Evolutionary conservation across 1,140 invertebrate species (phyloP), one percentile per base, ranked within the genome.

Genomic region (Drosophila truncata): DNA sequence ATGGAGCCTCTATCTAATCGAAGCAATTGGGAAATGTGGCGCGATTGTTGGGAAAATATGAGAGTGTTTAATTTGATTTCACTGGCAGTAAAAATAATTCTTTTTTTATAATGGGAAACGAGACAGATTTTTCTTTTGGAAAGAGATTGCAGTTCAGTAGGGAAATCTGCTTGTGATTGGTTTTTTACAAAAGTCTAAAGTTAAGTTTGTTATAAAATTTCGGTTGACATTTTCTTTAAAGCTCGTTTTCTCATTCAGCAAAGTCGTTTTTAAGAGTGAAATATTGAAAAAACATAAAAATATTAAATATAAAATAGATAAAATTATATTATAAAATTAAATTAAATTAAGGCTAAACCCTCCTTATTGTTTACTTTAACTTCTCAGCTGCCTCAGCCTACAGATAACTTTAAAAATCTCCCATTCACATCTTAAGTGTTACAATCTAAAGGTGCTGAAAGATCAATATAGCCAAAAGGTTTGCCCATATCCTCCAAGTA

Each of bases 1-100:
- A n/a, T 18, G 27, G 27, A 29, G 7, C 3, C 52, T 46, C 57
- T 69, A 73, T 73, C 70, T 72, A 49, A 72, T 72, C 66, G 27
- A 7, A 31, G 37, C 8, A 31, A 71, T 41, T 72, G 35, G 27
- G 23, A 59, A 41, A 58, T 71, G 10, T 61, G 37, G 14, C 16
- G 14, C 16, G 20, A 54, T 33, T 25, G 29, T 29, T 39, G 14
- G 18, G 2, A 27, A 47, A 25, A 50, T 37, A 42, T 33, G 9
- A 65, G 27, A 23, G 31, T 37, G 31, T 54, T 54, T 35, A 54
- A 54, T 54, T 54, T 37, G 31, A 54, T 54, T 54, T 54, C 9
- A 54, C 9, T 35, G 52, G 0, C 52, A 37, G 31, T 54, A 16
- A 23, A 54, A 35, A n/a, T 23, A 23, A 16, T 54, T 35, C 23